Evolutionary conservation across 2,888 invertebrate genomes (phyloP), one percentile per base, ranked within the genome.

Genomic region (Drosophila putrida): DNA sequence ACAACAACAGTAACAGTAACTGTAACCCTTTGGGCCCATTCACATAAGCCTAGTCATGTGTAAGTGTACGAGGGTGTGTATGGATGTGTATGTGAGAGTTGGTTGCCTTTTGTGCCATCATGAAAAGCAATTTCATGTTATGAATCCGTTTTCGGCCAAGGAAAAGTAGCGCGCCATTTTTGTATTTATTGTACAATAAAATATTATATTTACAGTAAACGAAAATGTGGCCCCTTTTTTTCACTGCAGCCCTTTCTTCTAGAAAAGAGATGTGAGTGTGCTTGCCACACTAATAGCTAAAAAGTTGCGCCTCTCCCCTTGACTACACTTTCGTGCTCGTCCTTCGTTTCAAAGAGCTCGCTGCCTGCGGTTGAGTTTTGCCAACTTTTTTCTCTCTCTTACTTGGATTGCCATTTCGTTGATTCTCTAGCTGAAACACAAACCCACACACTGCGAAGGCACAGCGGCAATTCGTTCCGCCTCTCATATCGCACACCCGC

Each of bases 51-150:
- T 47, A 60, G 59, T 53, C 65, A 55, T 64, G 77, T 63, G 66
- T 60, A 44, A 61, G 41, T 55, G 54, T 79, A 57, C 68, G 38
- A 57, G 46, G 59, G 55, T 62, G 38, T 33, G 62, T 47, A 15
- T 65, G 43, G 43, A 38, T 72, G 15, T 47, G 63, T 43, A 35
- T 39, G 39, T 15, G 20, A 15, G 33, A 50, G 58, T 75, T 13
- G 66, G 61, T 54, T 41, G 61, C 39, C 73, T 62, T 80, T 76
- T 80, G 76, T 77, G 60, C 70, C 69, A 66, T 88, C 76, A 77
- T 85, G 76, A 82, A 89, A 89, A 85, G 89, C 80, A 82, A 87
- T 85, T 87, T 88, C 77, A 75, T 84, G 89, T 86, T 89, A 81
- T 89, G 85, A 88, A 75, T 87, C 73, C 85, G 83, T 78, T 83